A percentile compares a stretch with the other conserved stretches of the same genome.
Evolutionary conservation across 2,888 invertebrate species (phyloP).

Genomic region (Lithophane socia): DNA sequence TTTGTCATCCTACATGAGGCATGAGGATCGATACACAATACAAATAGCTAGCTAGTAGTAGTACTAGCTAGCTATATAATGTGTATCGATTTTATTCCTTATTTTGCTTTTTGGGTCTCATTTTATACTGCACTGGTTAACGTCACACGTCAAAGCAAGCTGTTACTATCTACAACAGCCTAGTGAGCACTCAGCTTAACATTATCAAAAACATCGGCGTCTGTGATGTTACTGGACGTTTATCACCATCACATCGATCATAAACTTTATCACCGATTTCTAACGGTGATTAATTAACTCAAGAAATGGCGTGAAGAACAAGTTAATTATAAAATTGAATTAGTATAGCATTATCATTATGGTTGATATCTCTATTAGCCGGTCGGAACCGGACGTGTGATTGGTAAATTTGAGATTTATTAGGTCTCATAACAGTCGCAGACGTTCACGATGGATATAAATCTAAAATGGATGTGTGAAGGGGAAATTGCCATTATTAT

Average conservation of each 20-base stretch:
- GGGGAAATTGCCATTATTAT: slow-evolving; percentile 18
- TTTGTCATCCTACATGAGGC: too few relatives aligned
- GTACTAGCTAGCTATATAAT: background rate
- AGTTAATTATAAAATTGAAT: slow-evolving; percentile 52
- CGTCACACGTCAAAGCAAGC: background rate
- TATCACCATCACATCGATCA: slow-evolving; percentile 49
- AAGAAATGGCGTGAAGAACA: slow-evolving; percentile 15
- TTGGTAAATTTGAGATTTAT: slow-evolving; percentile 39
- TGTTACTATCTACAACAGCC: background rate
- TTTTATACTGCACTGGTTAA: background rate
- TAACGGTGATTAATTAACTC: slow-evolving; percentile 51
- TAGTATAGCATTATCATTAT: slow-evolving; percentile 38
- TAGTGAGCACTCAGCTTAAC: slow-evolving; percentile 11
- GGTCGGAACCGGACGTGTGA: slow-evolving; percentile 24
- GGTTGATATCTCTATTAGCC: slow-evolving; percentile 40
- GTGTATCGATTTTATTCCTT: background rate
- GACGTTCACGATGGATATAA: slow-evolving; percentile 9
- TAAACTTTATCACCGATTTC: slow-evolving; percentile 57
- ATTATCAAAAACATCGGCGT: slow-evolving; percentile 27
- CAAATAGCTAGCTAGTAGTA: too few relatives aligned
- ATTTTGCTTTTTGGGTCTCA: background rate
- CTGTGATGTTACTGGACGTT: slow-evolving; percentile 37
- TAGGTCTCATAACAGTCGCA: slow-evolving; percentile 4
- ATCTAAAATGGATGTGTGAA: slow-evolving; percentile 1
- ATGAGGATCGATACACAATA: too few relatives aligned